Base-by-base conservation (phyloP, 2,888 invertebrate genomes). In the Archaeoteleia sp. region DNA sequence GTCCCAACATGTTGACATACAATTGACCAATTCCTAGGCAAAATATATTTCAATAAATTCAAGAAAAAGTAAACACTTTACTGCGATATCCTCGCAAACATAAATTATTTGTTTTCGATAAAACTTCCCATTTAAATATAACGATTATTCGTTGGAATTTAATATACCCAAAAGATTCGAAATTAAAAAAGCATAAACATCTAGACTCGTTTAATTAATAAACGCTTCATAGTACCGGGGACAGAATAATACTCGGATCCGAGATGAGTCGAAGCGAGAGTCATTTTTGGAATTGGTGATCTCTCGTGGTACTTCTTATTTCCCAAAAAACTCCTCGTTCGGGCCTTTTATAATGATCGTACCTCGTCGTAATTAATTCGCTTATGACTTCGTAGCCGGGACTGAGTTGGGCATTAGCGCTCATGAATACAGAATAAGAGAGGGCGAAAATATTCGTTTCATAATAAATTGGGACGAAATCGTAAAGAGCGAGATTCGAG, bases 141-240 rank as follows among this genome's bases (percentile, higher is more conserved):
- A 32, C 12, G 53, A 29, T 34, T 23, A 23, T 34, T 17, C 25
- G 35, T 29, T 8, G 29, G 37, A 32, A 9, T 34, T 32, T 27
- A 32, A 34, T 20, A 29, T 12, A 32, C 3, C 23, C 34, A 25
- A 55, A 27, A 23, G 20, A 8, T 45, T 13, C 45, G 45, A 40
- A 57, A 65, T 65, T 57, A 65, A 65, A 65, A 57, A 51, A 46
- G 34, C 45, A 65, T 65, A 58, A 65, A 65, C 46, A 58, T 45
- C 23, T 7, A n/a, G 30, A 43, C 7, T 5, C 60, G 51, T 32
- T 61, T 43, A 53, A 53, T 61, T 46, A 40, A 43, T 35, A 43
- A 20, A 12, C 32, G 32, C 32, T 32, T 20, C 20, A 20, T 20
- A 20, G 20, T 20, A 20, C 8, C 29, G 29, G 7, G 23, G 29